A percentile compares a stretch with the other conserved stretches of the same genome.
These are phyloP conservation scores for Notothenia rossii DNA, from an alignment of 2,113 vertebrate genomes.

Conservation along the genomic window DNA sequence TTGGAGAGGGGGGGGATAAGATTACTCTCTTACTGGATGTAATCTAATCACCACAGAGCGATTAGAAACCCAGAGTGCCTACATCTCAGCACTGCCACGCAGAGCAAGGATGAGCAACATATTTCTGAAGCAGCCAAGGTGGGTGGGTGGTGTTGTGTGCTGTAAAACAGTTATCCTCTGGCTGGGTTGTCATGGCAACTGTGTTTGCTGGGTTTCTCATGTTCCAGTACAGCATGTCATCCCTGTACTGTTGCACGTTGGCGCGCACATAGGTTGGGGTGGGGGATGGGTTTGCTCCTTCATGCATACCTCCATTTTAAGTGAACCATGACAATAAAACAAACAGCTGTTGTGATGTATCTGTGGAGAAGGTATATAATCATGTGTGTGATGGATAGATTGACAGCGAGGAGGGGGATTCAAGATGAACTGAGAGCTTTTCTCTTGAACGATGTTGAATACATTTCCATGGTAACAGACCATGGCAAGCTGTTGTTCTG, in stretches of 20 bases:
- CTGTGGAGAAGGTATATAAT: not conserved
- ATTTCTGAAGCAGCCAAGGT: slow-evolving; percentile 55
- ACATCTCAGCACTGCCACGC: slow-evolving; percentile 14
- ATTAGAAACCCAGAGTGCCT: slow-evolving; percentile 9
- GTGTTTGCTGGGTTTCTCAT: slow-evolving; percentile 77
- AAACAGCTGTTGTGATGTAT: slow-evolving; percentile 54
- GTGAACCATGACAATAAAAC: slow-evolving; percentile 54
- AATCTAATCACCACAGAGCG: slow-evolving; percentile 7
- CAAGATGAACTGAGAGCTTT: slow-evolving; percentile 14
- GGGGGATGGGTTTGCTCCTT: slow-evolving; percentile 6
- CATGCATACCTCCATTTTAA: slow-evolving; percentile 68
- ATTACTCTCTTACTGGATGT: not conserved
- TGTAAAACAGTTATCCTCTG: slow-evolving; percentile 82
- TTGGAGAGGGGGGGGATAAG: too few relatives aligned
- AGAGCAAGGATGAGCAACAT: slow-evolving; percentile 37
- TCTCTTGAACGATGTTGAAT: slow-evolving; percentile 31
- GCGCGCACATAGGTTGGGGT: not conserved
- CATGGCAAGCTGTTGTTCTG: slow-evolving; percentile 54
- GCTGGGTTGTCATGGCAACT: slow-evolving; percentile 86
- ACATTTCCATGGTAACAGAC: slow-evolving; percentile 77
- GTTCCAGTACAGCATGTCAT: slow-evolving; percentile 71
- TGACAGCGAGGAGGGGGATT: slow-evolving; percentile 7
- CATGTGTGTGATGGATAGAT: not conserved
- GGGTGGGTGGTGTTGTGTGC: slow-evolving; percentile 65
- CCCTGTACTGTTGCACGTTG: slow-evolving; percentile 54